Evolutionary conservation across 2,113 vertebrate species (phyloP), one percentile per base, ranked within the genome.

Genomic region (Corythoichthys intestinalis): DNA sequence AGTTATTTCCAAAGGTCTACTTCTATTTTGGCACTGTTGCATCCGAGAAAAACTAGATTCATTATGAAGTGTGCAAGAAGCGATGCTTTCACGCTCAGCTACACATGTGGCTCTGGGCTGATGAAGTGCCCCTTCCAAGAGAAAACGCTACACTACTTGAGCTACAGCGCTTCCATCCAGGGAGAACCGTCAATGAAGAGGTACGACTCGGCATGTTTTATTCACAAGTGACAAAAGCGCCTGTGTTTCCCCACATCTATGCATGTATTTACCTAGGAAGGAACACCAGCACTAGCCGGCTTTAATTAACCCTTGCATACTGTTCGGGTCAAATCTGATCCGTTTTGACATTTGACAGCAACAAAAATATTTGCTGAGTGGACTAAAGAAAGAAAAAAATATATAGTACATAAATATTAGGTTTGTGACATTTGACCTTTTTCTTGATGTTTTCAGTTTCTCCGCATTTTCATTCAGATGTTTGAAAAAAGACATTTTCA

Each of bases 81-180:
- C 78, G 66, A 83, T 75, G 83, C 76, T 84, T 89, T 88, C 86
- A 89, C 47, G 76, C 75, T 86, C 79, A 75, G 83, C 57, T 56
- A 44, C 81, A 83, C 83, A 80, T 65, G 67, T 88, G 83, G 82
- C 84, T 79, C 83, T 81, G 73, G 65, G 85, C 78, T 86, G 84
- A 88, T 85, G 86, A 87, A 87, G 72, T 84, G 83, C 70, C 85
- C 83, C 79, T 80, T 38, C 73, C 63, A 83, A 87, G 83, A 85
- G 84, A 84, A 90, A 87, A 79, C 52, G 72, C 76, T 84, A 75
- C 80, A 74, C 83, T 86, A 77, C 86, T 77, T 73, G 73, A 75
- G 84, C 81, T 80, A 81, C 83, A 78, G 72, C 78, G 83, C 80
- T 85, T 86, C 69, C 34, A 34, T 76, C 67, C 73, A 12, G 56